Base-by-base conservation (phyloP, 2,888 invertebrate species). In the Dione juno region DNA sequence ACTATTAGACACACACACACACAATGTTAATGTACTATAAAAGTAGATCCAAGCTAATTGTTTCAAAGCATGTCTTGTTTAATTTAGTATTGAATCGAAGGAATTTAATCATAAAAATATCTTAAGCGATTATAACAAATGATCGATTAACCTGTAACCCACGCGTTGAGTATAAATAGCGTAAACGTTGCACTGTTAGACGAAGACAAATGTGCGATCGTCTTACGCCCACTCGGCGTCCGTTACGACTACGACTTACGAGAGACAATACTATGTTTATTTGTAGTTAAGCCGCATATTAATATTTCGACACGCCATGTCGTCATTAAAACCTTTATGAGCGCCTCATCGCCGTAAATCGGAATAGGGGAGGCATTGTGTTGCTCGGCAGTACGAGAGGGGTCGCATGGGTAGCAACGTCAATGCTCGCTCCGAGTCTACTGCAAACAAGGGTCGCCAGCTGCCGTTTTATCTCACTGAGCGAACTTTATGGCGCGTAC, bases 151-250 rank as follows among this genome's bases (percentile, higher is more conserved):
- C 77, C 81, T 75, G 80, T 79, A 57, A 77, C 89, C 89, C 88
- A 89, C 88, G 82, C 88, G 82, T 78, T 77, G 81, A 74, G 82
- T 86, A 89, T 89, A 89, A 90, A 90, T 88, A 88, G 86, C 82
- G 86, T 87, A 87, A 89, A 87, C 85, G 84, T 83, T 86, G 87
- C 86, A 89, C 90, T 90, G 90, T 91, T 90, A 88, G 85, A 81
- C 75, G 82, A 83, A 88, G 90, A 91, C 89, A 90, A 90, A 90
- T 88, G 88, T 82, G 83, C 81, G 83, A 85, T 84, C 83, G 81
- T 82, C 82, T 81, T 81, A 82, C 90, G 83, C 89, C 90, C 87
- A 88, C 89, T 66, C 69, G 74, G 57, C 75, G 77, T 75, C 78
- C 77, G 76, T 77, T 77, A 78, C n/a, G n/a, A n/a, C n/a, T n/a